phyloP scores from a whole-genome alignment of 1,140 invertebrate species.

The Marisa cornuarietis region DNA sequence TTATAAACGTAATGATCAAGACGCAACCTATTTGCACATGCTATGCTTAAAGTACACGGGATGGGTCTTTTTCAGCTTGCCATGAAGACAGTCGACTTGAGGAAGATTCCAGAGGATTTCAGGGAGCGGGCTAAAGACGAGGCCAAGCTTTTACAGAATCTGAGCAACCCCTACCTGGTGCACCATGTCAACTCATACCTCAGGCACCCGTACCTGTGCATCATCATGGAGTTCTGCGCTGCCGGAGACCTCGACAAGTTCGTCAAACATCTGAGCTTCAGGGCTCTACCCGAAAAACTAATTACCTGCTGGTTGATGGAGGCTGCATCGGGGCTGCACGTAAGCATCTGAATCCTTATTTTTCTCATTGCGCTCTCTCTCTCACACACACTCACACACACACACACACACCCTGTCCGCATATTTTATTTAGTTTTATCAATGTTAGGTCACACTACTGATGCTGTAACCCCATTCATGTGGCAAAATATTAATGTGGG shows the following conservation, averaged over 20 bases:
- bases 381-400: too few species aligned
- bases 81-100: constrained; percentile 22
- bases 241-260: constrained; percentile 26
- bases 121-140: constrained; percentile 12
- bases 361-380: too few species aligned
- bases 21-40: too few species aligned
- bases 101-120: constrained; percentile 3
- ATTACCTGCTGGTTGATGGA: constrained; percentile 29
- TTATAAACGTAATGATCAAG: too few species aligned
- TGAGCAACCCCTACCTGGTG: constrained; percentile 22
- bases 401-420: too few species aligned
- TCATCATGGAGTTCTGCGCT: constrained; percentile 30
- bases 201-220: constrained; percentile 17
- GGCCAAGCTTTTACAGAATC: constrained; percentile 15
- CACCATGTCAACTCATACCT: constrained; percentile 26
- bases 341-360: constrained; percentile 6
- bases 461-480: too few species aligned
- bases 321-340: constrained; percentile 19
- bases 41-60: too few species aligned
- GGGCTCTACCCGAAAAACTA: constrained; percentile 22
- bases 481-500: too few species aligned
- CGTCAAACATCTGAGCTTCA: neutral
- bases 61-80: constrained; percentile 10
- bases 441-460: too few species aligned
- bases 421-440: too few species aligned